Conservation (phyloP, 2,113 vertebrate genomes). For the Caranx ignobilis region DNA sequence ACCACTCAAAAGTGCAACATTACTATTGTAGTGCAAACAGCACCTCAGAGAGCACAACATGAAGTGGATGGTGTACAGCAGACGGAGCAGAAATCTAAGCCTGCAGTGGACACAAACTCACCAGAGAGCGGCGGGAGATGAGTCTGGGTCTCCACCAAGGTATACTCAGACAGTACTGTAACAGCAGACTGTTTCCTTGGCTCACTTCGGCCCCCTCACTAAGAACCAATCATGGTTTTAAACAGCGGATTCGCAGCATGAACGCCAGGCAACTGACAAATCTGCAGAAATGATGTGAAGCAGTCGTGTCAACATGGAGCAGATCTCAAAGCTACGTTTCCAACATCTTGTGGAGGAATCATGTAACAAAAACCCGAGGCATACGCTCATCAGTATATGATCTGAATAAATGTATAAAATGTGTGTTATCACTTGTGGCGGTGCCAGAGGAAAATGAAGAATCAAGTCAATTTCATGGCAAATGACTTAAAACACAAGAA, state of each 20-base stretch:
- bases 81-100: neutral
- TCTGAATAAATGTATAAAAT: neutral
- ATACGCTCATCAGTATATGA: neutral
- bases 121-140: neutral
- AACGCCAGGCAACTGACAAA: neutral
- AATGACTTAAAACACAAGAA: constrained; percentile 4
- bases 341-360: neutral
- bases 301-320: neutral
- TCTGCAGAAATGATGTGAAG: neutral
- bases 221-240: no score
- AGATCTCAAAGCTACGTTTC: no score
- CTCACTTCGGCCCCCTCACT: neutral
- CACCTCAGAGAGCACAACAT: neutral
- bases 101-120: neutral
- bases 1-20: neutral
- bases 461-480: neutral
- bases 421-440: neutral
- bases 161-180: neutral
- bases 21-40: no score
- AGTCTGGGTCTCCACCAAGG: neutral
- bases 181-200: neutral
- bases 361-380: neutral
- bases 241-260: neutral
- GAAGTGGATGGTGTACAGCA: neutral
- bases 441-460: neutral